Conservation (phyloP, 2,888 invertebrate species). For the Galerucella calmariensis region DNA sequence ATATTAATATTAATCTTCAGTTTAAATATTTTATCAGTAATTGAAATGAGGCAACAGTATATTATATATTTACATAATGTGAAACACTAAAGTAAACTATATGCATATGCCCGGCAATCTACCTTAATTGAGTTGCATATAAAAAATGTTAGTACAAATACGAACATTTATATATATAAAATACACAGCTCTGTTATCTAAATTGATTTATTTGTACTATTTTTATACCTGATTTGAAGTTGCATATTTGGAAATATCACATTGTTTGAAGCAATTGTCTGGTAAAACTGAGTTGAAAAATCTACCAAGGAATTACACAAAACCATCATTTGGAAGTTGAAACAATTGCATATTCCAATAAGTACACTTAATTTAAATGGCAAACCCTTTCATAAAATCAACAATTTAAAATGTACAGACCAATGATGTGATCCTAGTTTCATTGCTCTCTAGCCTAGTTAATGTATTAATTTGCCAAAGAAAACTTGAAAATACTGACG, state of each 20-base stretch:
- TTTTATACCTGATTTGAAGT: conserved; percentile 41
- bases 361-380: background rate
- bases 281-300: conserved; percentile 22
- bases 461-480: background rate
- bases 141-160: conserved; percentile 8
- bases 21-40: too few species aligned
- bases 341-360: background rate
- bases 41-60: too few species aligned
- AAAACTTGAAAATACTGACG: background rate
- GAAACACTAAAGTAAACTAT: too few species aligned
- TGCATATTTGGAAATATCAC: conserved; percentile 46
- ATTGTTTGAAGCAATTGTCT: conserved; percentile 26
- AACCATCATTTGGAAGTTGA: background rate
- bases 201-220: conserved; percentile 43
- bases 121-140: background rate
- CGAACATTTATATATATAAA: conserved; percentile 23
- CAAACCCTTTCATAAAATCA: background rate
- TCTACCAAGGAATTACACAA: conserved; percentile 5
- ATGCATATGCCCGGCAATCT: background rate
- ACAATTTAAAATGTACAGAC: background rate
- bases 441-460: background rate
- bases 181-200: conserved; percentile 23
- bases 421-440: background rate
- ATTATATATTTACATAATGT: too few species aligned
- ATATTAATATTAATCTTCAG: too few species aligned